These are phyloP conservation scores for Abscondita cerata DNA, from an alignment of 2,888 invertebrate genomes.

Conservation along the genomic window DNA sequence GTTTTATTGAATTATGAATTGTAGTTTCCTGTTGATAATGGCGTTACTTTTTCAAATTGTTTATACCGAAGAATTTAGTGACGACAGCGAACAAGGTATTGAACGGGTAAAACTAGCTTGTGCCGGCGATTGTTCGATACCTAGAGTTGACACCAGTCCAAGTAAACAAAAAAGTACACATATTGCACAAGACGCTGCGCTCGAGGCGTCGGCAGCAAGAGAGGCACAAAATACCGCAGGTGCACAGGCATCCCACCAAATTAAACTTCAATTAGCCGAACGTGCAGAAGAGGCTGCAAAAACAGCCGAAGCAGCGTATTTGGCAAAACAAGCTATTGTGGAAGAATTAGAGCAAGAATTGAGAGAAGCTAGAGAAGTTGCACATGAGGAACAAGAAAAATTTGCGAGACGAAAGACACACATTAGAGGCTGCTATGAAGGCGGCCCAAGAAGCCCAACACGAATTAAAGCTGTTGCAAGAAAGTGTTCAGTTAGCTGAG, in stretches of 20 bases:
- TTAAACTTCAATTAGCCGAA: constrained; percentile 73
- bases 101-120: too few species aligned
- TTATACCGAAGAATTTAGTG: too few species aligned
- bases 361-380: constrained; percentile 65
- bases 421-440: constrained; percentile 68
- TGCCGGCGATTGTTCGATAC: too few species aligned
- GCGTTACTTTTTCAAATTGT: too few species aligned
- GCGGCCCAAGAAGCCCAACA: constrained; percentile 68
- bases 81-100: too few species aligned
- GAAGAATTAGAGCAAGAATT: constrained; percentile 73
- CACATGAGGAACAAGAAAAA: constrained; percentile 63
- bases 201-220: constrained; percentile 76
- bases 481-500: constrained; percentile 62
- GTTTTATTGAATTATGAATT: too few species aligned
- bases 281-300: constrained; percentile 75
- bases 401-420: constrained; percentile 65
- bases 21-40: too few species aligned
- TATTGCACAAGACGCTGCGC: constrained; percentile 76
- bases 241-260: constrained; percentile 73
- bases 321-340: constrained; percentile 73
- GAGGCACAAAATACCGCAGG: constrained; percentile 76
- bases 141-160: too few species aligned
- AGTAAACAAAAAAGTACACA: constrained; percentile 59
- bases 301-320: constrained; percentile 73
- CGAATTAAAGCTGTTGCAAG: constrained; percentile 59